Conservation (phyloP, 2,888 invertebrate species). For the Keiferia lycopersicella region DNA sequence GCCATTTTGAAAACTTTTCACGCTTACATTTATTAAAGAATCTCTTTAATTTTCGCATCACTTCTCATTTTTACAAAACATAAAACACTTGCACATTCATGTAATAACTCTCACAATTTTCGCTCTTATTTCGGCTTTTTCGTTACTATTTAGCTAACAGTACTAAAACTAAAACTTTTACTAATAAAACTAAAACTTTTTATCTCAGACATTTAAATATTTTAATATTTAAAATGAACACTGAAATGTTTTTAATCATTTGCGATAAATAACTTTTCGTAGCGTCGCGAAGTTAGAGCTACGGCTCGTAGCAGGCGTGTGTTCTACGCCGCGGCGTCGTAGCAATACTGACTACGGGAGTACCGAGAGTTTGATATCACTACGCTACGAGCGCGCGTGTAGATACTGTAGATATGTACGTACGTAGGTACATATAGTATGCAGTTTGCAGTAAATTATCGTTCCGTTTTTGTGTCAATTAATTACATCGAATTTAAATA, state of each 20-base stretch:
- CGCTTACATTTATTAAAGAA: not conserved
- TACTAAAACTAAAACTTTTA: too few species aligned
- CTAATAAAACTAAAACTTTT: too few species aligned
- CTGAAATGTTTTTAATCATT: too few species aligned
- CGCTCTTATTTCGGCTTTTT: too few species aligned
- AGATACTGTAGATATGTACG: too few species aligned
- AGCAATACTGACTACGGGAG: slow-evolving; percentile 29
- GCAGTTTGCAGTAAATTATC: too few species aligned
- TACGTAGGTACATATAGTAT: too few species aligned
- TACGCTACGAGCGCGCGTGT: not conserved
- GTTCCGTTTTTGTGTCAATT: too few species aligned
- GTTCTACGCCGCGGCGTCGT: slow-evolving; percentile 37
- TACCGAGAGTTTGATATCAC: not conserved
- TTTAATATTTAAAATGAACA: not conserved
- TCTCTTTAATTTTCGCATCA: not conserved
- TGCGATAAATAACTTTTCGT: slow-evolving; percentile 1
- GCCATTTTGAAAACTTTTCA: slow-evolving; percentile 37
- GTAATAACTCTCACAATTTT: too few species aligned
- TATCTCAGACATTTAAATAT: not conserved
- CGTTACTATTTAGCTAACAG: too few species aligned
- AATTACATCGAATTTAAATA: too few species aligned
- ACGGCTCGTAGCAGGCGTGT: slow-evolving; percentile 31
- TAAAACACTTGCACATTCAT: not conserved
- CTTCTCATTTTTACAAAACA: not conserved
- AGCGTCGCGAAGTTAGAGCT: not conserved